Evolutionary conservation across 2,888 invertebrate species (phyloP).

Genomic region (Acrobasis suavella): DNA sequence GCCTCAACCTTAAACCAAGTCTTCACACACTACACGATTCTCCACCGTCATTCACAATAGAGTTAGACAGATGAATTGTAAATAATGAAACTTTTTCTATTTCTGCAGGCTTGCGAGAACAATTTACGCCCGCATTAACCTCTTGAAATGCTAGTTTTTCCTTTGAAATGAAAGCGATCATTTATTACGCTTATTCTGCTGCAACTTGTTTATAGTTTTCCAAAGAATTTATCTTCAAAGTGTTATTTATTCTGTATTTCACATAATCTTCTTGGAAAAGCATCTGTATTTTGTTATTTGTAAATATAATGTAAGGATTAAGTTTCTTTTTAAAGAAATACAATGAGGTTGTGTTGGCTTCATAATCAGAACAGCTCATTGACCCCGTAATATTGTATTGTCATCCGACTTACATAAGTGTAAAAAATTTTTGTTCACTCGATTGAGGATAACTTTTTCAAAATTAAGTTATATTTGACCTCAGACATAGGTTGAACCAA

Average conservation of each 20-base stretch:
- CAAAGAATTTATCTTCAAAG: neutral
- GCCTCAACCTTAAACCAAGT: neutral
- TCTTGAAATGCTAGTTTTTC: neutral
- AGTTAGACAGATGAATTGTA: constrained; percentile 6
- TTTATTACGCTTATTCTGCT: neutral
- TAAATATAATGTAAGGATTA: too few relatives aligned
- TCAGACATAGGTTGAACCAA: too few relatives aligned
- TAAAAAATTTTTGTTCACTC: too few relatives aligned
- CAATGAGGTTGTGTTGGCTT: too few relatives aligned
- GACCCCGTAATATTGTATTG: too few relatives aligned
- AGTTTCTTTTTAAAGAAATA: too few relatives aligned
- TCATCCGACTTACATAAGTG: too few relatives aligned
- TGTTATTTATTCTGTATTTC: neutral
- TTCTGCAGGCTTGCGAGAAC: neutral
- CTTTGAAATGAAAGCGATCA: constrained; percentile 10
- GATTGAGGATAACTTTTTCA: too few relatives aligned
- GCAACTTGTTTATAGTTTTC: neutral
- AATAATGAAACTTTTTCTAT: constrained; percentile 15
- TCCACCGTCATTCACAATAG: constrained; percentile 10
- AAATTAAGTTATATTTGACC: too few relatives aligned
- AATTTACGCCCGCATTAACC: neutral
- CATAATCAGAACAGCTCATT: too few relatives aligned
- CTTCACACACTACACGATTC: neutral
- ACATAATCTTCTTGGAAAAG: too few relatives aligned
- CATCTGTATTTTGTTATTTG: too few relatives aligned